Evolutionary conservation across 1,140 invertebrate genomes (phyloP).

Genomic region (Oncopeltus fasciatus): DNA sequence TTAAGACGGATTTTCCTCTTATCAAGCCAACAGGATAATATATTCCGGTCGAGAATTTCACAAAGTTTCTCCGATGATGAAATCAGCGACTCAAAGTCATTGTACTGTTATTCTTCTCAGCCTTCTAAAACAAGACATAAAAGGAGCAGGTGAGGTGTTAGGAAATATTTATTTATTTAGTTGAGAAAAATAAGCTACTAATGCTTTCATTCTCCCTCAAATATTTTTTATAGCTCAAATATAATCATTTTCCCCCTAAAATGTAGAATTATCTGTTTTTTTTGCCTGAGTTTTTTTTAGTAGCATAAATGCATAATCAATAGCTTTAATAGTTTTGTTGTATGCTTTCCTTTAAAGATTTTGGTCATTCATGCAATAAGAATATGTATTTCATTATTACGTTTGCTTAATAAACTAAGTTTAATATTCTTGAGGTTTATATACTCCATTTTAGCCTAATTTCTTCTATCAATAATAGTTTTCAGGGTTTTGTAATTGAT

Average conservation of each 20-base stretch:
- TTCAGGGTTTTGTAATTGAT: no score
- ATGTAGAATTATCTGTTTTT: no score
- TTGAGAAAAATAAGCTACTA: no score
- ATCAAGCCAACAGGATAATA: slow-evolving; percentile 19
- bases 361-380: background rate
- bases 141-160: slow-evolving; percentile 38
- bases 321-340: no score
- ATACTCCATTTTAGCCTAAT: no score
- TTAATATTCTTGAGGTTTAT: no score
- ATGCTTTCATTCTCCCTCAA: no score
- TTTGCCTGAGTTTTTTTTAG: no score
- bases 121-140: slow-evolving; percentile 36
- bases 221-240: background rate
- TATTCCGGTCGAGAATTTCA: slow-evolving; percentile 19
- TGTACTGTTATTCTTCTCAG: slow-evolving; percentile 30
- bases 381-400: no score
- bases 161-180: background rate
- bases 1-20: slow-evolving; percentile 9
- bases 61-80: slow-evolving; percentile 23
- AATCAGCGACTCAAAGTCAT: slow-evolving; percentile 15
- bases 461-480: no score
- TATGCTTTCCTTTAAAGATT: background rate
- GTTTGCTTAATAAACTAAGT: no score
- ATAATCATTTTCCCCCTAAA: background rate
- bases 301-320: no score